Conservation (phyloP, 2,113 vertebrate species). For the Chiloscyllium plagiosum region DNA sequence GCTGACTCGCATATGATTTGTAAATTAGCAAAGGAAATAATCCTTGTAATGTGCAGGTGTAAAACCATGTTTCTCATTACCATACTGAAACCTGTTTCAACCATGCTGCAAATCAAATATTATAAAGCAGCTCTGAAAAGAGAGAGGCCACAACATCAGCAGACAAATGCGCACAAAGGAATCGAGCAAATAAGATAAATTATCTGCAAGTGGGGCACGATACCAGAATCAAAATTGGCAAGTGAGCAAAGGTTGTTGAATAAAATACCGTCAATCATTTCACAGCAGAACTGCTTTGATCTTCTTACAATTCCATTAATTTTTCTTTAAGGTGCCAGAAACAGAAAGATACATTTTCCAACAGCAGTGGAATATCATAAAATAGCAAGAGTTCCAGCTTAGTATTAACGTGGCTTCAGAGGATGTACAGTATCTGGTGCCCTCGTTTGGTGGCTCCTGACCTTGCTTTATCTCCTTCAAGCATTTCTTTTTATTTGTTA, state of each 20-base stretch:
- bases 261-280: background rate
- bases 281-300: background rate
- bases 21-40: slow-evolving; percentile 32
- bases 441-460: slow-evolving; percentile 28
- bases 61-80: background rate
- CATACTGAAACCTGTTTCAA: background rate
- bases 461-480: slow-evolving; percentile 20
- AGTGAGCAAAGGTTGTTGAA: background rate
- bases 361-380: background rate
- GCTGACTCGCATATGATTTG: background rate
- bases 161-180: slow-evolving; percentile 2
- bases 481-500: background rate
- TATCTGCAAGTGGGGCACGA: background rate
- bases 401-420: background rate
- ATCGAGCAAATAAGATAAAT: background rate
- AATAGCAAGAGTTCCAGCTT: background rate
- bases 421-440: slow-evolving; percentile 25
- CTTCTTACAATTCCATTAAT: background rate
- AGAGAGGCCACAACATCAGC: background rate
- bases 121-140: background rate
- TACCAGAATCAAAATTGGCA: background rate
- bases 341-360: background rate
- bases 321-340: background rate
- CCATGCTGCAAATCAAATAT: background rate
- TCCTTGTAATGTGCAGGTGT: background rate